phyloP scores from a whole-genome alignment of 1,140 invertebrate genomes.

The Hycleus cichorii region DNA sequence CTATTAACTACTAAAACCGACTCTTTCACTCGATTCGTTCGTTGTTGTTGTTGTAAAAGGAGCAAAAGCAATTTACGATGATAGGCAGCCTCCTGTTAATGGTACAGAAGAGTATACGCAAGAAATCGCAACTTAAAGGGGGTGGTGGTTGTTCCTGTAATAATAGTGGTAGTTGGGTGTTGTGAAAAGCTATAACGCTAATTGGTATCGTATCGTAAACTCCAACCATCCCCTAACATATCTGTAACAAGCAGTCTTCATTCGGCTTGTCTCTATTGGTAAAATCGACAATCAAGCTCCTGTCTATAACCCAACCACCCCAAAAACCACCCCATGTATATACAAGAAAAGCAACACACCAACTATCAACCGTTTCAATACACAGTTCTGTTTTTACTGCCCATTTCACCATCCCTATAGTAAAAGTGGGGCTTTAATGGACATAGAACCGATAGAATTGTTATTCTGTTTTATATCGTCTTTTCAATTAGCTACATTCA shows the following conservation, averaged over 20 bases:
- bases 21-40: neutral
- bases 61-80: conserved; percentile 8
- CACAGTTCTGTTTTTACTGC: conserved; percentile 2
- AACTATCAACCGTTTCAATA: neutral
- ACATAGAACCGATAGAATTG: neutral
- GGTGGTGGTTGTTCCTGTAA: neutral
- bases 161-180: too few relatives aligned
- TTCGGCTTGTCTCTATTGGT: conserved; percentile 12
- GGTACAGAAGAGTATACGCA: conserved; percentile 1
- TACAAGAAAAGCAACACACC: too few relatives aligned
- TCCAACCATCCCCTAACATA: neutral
- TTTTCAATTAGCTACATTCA: too few relatives aligned
- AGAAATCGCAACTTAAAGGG: conserved; percentile 15
- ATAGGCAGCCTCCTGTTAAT: conserved; percentile 9
- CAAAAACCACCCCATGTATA: neutral
- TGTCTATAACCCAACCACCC: conserved; percentile 17
- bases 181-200: conserved; percentile 15
- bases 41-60: conserved; percentile 2
- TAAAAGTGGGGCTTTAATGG: conserved; percentile 12
- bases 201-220: conserved; percentile 22
- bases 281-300: conserved; percentile 20
- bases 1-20: neutral
- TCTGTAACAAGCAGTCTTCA: conserved; percentile 17
- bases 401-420: conserved; percentile 11
- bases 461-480: too few relatives aligned